Evolutionary conservation across 2,888 invertebrate genomes (phyloP).

Genomic region (Globia sparganii): DNA sequence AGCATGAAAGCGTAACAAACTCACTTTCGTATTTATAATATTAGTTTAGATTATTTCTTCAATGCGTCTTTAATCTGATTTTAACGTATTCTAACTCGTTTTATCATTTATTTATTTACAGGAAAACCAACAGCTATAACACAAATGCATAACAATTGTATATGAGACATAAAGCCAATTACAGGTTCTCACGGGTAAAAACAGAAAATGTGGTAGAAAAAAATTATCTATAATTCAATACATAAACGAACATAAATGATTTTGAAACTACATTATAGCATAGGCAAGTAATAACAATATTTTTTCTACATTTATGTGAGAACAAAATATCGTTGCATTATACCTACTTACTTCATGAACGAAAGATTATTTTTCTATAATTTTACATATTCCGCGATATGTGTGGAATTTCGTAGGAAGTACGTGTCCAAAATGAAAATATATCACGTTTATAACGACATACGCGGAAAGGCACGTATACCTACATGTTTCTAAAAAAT

Average conservation of each 20-base stretch:
- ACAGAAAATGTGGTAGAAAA: too few species aligned
- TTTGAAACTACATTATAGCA: neutral
- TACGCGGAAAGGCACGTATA: constrained; percentile 68
- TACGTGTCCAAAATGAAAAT: constrained; percentile 63
- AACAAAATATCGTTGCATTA: constrained; percentile 27
- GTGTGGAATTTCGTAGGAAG: constrained; percentile 53
- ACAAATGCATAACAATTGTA: too few species aligned
- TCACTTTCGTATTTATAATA: neutral
- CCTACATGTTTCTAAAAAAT: neutral
- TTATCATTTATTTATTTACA: too few species aligned
- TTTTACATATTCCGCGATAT: constrained; percentile 42
- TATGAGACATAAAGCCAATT: too few species aligned
- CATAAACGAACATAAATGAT: neutral
- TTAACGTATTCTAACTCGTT: neutral
- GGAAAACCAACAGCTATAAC: too few species aligned
- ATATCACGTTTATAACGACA: constrained; percentile 64
- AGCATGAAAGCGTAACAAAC: neutral
- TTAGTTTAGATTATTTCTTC: neutral
- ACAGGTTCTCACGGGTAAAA: too few species aligned
- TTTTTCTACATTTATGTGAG: constrained; percentile 12
- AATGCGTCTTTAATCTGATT: neutral
- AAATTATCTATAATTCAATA: neutral
- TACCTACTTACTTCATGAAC: constrained; percentile 4
- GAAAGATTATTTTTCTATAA: constrained; percentile 5
- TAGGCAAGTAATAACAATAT: neutral